These are phyloP conservation scores for Megaceryle maxima DNA, from an alignment of 2,113 vertebrate species.

Conservation along the genomic window DNA sequence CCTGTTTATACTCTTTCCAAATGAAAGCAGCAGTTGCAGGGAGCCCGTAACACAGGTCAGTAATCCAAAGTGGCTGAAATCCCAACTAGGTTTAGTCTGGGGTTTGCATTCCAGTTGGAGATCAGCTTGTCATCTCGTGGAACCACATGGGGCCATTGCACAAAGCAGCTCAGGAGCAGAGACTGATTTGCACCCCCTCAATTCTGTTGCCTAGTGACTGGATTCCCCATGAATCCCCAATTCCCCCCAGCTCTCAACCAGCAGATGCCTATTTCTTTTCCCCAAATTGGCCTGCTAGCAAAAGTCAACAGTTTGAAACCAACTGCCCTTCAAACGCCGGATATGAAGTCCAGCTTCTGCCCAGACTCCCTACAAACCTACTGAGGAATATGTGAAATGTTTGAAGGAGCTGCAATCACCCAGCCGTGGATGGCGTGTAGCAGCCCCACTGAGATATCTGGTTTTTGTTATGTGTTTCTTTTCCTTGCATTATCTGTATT, in stretches of 20 bases:
- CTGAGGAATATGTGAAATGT: not conserved
- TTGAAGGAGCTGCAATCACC: not conserved
- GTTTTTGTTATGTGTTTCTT: slow-evolving; percentile 64
- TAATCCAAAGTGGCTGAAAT: not conserved
- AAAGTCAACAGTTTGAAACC: not conserved
- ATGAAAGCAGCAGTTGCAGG: not conserved
- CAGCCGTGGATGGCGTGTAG: not conserved
- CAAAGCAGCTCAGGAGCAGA: fast-evolving
- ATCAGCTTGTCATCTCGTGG: fast-evolving
- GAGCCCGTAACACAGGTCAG: not conserved
- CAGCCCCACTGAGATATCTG: slow-evolving; percentile 37
- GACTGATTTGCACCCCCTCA: not conserved
- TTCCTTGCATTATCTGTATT: slow-evolving; percentile 58
- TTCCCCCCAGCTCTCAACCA: not conserved
- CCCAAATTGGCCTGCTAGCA: not conserved
- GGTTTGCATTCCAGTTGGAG: not conserved
- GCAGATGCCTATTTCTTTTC: not conserved
- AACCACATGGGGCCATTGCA: fast-evolving
- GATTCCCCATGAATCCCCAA: not conserved
- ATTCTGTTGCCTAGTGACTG: not conserved
- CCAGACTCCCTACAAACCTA: not conserved
- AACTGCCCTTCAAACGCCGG: not conserved
- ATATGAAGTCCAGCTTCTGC: not conserved
- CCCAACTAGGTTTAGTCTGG: not conserved
- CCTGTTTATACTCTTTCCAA: not conserved